Evolutionary conservation across 23 tunicate species (phyloP).

Genomic region (Oikopleura dioica): DNA sequence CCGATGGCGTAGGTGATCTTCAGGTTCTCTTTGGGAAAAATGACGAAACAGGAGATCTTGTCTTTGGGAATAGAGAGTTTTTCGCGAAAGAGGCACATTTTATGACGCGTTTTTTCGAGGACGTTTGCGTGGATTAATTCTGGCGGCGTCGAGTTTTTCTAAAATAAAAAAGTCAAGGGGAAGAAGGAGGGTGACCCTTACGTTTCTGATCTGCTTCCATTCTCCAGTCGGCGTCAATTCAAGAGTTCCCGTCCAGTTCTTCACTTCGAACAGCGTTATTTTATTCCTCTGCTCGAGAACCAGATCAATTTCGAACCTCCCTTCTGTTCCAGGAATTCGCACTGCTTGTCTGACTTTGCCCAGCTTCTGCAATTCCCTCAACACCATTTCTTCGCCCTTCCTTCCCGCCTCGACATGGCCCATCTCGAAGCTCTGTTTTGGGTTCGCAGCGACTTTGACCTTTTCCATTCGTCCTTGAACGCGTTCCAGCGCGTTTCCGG

Average conservation of each 20-base stretch:
- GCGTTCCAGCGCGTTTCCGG: too few relatives aligned
- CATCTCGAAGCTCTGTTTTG: neutral
- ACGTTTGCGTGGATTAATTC: conserved; percentile 1
- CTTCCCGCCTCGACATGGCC: neutral
- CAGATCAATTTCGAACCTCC: neutral
- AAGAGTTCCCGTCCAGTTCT: neutral
- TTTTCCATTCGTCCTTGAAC: neutral
- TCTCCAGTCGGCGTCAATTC: neutral
- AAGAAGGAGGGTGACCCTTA: too few relatives aligned
- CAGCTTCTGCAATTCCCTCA: neutral
- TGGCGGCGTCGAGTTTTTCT: neutral
- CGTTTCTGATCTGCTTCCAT: conserved; percentile 10
- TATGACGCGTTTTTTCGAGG: neutral
- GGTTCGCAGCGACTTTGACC: neutral
- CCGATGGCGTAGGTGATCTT: neutral
- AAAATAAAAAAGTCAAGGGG: too few relatives aligned
- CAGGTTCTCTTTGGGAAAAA: neutral
- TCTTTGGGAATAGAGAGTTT: neutral
- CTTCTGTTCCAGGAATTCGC: neutral
- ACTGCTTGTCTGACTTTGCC: neutral
- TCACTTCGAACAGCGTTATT: neutral
- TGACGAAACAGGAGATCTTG: neutral
- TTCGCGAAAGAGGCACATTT: neutral
- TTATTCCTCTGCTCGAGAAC: neutral
- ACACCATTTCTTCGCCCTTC: neutral